Evolutionary conservation across 2,888 invertebrate genomes (phyloP).

Genomic region (Callyntrura sp.): DNA sequence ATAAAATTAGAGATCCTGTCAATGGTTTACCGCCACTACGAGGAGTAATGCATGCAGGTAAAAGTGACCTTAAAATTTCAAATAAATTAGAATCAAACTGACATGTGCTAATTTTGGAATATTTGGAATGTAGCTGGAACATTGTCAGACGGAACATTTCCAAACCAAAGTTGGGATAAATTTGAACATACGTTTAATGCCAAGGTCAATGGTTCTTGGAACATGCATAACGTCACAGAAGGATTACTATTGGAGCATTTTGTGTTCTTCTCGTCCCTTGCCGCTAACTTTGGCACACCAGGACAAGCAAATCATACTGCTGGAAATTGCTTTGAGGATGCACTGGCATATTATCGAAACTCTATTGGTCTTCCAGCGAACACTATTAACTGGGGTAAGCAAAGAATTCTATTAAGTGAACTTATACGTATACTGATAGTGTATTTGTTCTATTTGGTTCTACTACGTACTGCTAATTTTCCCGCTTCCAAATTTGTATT

Average conservation of each 20-base stretch:
- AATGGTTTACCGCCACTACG: slow-evolving; percentile 61
- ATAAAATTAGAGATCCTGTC: neutral
- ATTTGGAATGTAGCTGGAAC: slow-evolving; percentile 71
- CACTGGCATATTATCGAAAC: slow-evolving; percentile 41
- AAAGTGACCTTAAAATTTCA: neutral
- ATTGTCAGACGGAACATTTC: slow-evolving; percentile 58
- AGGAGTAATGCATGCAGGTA: slow-evolving; percentile 33
- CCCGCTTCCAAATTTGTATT: too few species aligned
- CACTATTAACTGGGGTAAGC: slow-evolving; percentile 68
- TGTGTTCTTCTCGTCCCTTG: slow-evolving; percentile 74
- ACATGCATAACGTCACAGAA: slow-evolving; percentile 73
- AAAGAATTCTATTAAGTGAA: too few species aligned
- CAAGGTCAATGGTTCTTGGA: slow-evolving; percentile 69
- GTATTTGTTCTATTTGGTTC: too few species aligned
- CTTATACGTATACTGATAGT: too few species aligned
- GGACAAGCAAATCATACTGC: slow-evolving; percentile 70
- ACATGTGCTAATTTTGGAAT: neutral
- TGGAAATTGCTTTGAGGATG: slow-evolving; percentile 58
- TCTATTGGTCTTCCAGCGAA: slow-evolving; percentile 56
- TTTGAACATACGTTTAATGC: slow-evolving; percentile 65
- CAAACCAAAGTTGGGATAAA: slow-evolving; percentile 62
- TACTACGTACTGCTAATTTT: too few species aligned
- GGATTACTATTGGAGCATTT: slow-evolving; percentile 73
- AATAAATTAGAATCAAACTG: neutral
- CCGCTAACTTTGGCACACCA: slow-evolving; percentile 52